Percentiles rank a stretch among this genome's conserved stretches.
phyloP scores from a whole-genome alignment of 2,113 vertebrate genomes.

The Illadopsis cleaveri region DNA sequence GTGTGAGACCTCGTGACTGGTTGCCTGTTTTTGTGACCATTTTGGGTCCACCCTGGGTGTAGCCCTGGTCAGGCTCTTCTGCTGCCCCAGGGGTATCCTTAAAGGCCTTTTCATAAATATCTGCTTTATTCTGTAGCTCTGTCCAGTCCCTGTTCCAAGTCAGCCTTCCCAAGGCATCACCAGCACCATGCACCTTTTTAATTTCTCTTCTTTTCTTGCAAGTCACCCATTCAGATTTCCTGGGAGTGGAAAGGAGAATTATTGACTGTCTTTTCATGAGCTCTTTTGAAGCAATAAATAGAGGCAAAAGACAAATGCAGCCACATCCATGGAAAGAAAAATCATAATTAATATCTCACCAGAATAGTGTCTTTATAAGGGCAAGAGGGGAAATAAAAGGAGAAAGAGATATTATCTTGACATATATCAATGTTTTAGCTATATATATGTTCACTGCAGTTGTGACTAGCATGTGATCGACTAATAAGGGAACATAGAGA shows the following conservation, averaged over 20 bases:
- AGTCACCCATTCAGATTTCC: background rate
- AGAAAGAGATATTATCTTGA: background rate
- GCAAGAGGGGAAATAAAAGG: background rate
- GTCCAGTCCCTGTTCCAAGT: background rate
- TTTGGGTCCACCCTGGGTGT: background rate
- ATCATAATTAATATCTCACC: slow-evolving; percentile 61
- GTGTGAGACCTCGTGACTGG: background rate
- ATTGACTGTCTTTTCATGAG: background rate
- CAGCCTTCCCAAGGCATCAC: background rate
- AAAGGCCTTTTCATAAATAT: background rate
- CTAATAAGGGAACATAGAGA: background rate
- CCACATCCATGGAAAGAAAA: background rate
- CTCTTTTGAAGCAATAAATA: slow-evolving; percentile 24
- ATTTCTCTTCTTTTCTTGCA: background rate
- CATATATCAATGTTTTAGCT: background rate
- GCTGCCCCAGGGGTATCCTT: background rate
- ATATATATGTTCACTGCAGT: background rate
- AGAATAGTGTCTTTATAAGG: background rate
- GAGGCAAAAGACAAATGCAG: slow-evolving; percentile 39
- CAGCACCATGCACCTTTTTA: background rate
- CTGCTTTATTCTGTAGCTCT: background rate
- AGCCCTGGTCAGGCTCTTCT: background rate
- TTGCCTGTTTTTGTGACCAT: background rate
- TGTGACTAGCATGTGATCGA: background rate
- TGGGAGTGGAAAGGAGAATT: background rate